Evolutionary conservation across 2,113 vertebrate species (phyloP).

Genomic region (Bucco capensis): DNA sequence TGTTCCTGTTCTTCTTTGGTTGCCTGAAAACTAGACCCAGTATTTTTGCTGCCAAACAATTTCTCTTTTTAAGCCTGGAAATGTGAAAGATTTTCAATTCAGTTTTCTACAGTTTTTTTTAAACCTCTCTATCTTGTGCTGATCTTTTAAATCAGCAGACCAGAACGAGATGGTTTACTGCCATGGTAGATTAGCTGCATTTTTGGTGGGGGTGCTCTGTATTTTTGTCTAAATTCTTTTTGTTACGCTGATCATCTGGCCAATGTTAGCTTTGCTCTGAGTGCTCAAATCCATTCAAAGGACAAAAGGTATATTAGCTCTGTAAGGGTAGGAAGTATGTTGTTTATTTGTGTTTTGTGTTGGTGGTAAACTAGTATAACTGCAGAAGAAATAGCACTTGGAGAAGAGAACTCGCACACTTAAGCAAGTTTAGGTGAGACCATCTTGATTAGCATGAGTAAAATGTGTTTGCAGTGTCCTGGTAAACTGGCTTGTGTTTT

Average conservation of each 20-base stretch:
- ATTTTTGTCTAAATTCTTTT: background rate
- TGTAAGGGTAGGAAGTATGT: background rate
- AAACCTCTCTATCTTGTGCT: background rate
- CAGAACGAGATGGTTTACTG: background rate
- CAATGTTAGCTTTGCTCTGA: background rate
- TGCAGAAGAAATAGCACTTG: background rate
- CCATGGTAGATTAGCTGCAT: background rate
- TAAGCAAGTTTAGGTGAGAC: too few species aligned
- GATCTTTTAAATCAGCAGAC: background rate
- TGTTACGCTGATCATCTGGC: background rate
- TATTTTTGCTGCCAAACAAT: background rate
- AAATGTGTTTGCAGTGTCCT: background rate
- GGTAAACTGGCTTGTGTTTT: background rate
- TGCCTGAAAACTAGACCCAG: background rate
- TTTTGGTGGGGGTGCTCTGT: background rate
- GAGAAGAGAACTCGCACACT: background rate
- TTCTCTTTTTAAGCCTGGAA: background rate
- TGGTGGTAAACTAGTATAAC: background rate
- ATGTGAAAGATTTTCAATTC: background rate
- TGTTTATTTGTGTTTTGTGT: background rate
- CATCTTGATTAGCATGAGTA: background rate
- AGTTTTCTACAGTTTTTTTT: background rate
- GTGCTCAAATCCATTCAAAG: background rate
- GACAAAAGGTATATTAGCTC: background rate
- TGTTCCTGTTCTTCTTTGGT: background rate